Evolutionary conservation across 2,113 vertebrate genomes (phyloP).

Genomic region (Todiramphus saurophagus): DNA sequence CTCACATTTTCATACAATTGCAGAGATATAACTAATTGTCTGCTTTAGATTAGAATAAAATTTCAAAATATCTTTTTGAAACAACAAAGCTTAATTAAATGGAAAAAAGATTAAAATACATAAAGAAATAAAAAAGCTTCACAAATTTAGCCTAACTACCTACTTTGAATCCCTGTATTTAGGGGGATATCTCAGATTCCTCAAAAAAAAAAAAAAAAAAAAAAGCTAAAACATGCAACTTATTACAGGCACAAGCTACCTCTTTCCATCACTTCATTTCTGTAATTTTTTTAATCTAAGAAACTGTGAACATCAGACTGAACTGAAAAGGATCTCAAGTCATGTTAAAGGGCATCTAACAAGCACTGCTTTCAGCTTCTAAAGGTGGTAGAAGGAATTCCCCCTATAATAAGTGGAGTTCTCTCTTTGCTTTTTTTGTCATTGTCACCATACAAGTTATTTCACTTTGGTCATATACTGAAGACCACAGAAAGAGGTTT

Average conservation of each 20-base stretch:
- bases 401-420: background rate
- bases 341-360: background rate
- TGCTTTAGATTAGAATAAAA: background rate
- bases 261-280: background rate
- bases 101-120: background rate
- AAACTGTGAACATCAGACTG: background rate
- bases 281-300: background rate
- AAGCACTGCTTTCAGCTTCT: background rate
- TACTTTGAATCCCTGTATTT: background rate
- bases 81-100: background rate
- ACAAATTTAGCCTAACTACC: background rate
- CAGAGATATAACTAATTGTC: background rate
- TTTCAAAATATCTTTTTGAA: constrained; percentile 12
- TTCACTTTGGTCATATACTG: background rate
- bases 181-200: background rate
- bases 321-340: background rate
- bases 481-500: background rate
- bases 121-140: background rate
- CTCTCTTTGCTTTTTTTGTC: background rate
- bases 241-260: background rate
- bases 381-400: background rate
- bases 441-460: background rate
- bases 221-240: background rate
- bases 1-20: background rate
- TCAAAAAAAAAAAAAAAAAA: background rate